Base-by-base conservation (phyloP, 2,797 vertebrate species). In the Alcedo quadribrachys region DNA sequence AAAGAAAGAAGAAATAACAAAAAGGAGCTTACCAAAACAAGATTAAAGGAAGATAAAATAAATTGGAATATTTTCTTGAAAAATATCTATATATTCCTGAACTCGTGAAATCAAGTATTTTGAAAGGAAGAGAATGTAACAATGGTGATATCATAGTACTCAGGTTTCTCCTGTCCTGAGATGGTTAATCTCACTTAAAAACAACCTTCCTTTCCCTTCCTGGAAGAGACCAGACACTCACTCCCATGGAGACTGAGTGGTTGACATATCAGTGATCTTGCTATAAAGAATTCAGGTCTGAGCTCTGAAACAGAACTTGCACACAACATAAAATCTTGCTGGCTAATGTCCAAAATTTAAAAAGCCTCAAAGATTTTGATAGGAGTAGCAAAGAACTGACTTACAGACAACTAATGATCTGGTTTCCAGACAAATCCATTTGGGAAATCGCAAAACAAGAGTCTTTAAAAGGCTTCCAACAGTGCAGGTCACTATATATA, bases 391-490 rank as follows among this genome's bases (percentile, higher is more conserved):
- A 83, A 73, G 50, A 8, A 87, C 83, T 80, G 82, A 76, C 85
- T 89, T 53, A 48, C 82, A 92, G 83, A 96, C 94, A 86, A 51
- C 43, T 93, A 96, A 96, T 62, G 85, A 95, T 94, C 96, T 22
- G 30, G 80, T 95, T 95, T 96, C 58, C 73, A 95, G 96, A 96
- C 92, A 94, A 94, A 94, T 96, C 78, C 88, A 90, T 93, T 88
- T 96, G 85, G 62, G 68, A 87, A 92, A 95, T 90, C 84, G 85
- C 84, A 94, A 90, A 87, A 78, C 48, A 76, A 60, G 63, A 69
- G 51, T 90, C 74, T 93, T 90, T 94, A 84, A 97, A 95, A 95
- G 87, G 93, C 50, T 94, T 90, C 76, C 92, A 66, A 63, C 79
- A 71, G 71, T 18, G 77, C 51, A 84, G 87, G 80, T 93, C 86